phyloP scores from a whole-genome alignment of 2,113 vertebrate genomes.

The Myocastor coypus region DNA sequence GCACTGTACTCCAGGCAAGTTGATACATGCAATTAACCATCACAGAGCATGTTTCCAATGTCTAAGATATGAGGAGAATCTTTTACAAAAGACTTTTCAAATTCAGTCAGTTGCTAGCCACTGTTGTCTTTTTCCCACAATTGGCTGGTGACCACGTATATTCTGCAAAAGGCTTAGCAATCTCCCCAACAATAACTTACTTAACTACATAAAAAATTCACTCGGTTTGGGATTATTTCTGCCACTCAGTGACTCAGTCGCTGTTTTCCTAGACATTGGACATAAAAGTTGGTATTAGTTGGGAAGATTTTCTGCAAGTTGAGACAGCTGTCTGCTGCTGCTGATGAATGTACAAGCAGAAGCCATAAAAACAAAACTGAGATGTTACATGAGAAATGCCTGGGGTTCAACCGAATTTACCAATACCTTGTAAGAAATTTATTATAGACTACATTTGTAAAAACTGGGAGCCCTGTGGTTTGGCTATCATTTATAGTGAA shows the following conservation, averaged over 20 bases:
- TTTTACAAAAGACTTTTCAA: not conserved
- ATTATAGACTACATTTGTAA: constrained; percentile 54
- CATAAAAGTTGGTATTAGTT: constrained; percentile 54
- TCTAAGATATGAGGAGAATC: not conserved
- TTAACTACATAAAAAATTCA: not conserved
- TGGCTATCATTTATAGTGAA: constrained; percentile 70
- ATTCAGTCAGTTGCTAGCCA: not conserved
- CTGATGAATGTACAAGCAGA: constrained; percentile 30
- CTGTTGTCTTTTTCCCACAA: not conserved
- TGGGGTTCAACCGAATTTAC: constrained; percentile 64
- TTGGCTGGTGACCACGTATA: not conserved
- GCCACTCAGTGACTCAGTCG: not conserved
- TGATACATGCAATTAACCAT: not conserved
- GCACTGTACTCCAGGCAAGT: not conserved
- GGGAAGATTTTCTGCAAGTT: constrained; percentile 49
- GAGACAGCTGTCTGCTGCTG: not conserved
- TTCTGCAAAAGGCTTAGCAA: not conserved
- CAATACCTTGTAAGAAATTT: constrained; percentile 62
- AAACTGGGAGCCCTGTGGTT: constrained; percentile 39
- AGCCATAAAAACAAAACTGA: constrained; percentile 45
- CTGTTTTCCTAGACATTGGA: not conserved
- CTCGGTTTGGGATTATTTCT: constrained; percentile 55
- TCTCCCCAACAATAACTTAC: not conserved
- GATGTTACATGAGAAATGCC: constrained; percentile 52
- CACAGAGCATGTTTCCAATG: not conserved